phyloP scores from a whole-genome alignment of 1,140 invertebrate species.

The Pseudomyrmex gracilis region DNA sequence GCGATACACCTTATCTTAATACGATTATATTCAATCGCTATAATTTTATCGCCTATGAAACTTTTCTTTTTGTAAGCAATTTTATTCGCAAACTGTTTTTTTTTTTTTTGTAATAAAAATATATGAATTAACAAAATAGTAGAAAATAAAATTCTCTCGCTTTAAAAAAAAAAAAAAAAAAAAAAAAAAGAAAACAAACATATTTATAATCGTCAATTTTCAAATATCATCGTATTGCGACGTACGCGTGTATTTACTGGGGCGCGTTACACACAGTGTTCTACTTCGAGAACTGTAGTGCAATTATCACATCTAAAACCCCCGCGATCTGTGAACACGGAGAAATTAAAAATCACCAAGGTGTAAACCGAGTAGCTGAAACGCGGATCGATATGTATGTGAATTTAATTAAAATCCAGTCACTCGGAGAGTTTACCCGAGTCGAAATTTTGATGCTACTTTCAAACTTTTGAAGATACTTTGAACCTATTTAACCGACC shows the following conservation, averaged over 20 bases:
- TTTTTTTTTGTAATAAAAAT: too few relatives aligned
- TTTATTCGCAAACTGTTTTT: too few relatives aligned
- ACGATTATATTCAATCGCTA: too few relatives aligned
- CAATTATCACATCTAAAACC: slow-evolving; percentile 10
- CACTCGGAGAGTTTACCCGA: slow-evolving; percentile 65
- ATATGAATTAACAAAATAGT: too few relatives aligned
- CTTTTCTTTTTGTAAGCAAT: too few relatives aligned
- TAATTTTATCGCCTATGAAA: too few relatives aligned
- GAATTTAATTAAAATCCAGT: slow-evolving; percentile 73
- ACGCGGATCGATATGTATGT: slow-evolving; percentile 56
- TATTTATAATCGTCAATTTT: slow-evolving; percentile 18
- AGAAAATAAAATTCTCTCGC: slow-evolving; percentile 1
- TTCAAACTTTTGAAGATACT: too few relatives aligned
- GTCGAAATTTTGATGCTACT: too few relatives aligned
- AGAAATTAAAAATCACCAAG: slow-evolving; percentile 70
- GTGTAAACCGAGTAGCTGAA: slow-evolving; percentile 57
- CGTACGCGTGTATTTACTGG: not conserved
- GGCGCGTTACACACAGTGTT: not conserved
- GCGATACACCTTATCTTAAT: too few relatives aligned
- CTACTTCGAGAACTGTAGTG: not conserved
- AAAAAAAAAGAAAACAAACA: too few relatives aligned
- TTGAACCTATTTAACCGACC: too few relatives aligned
- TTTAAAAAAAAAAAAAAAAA: not conserved
- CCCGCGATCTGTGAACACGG: not conserved
- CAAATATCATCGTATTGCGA: not conserved